Percentiles rank a stretch among this genome's conserved stretches.
Evolutionary conservation across 2,888 invertebrate genomes (phyloP).

Genomic region (Tetragnatha montana): DNA sequence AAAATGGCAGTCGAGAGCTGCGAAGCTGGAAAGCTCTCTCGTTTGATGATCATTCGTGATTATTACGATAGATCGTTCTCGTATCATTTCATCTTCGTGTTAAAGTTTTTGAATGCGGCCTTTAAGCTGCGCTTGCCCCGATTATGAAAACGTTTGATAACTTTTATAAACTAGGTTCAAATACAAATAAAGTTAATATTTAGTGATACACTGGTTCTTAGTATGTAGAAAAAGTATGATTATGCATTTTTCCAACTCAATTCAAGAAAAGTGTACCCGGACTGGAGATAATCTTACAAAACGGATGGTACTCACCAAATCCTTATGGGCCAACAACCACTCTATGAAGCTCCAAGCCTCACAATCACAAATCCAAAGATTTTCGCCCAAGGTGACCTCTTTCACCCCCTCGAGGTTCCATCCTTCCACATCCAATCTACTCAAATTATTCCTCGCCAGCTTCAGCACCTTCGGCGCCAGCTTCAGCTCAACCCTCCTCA

Average conservation of each 20-base stretch:
- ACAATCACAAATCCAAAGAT: slow-evolving; percentile 46
- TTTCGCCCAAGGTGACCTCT: slow-evolving; percentile 1
- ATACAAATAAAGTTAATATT: background rate
- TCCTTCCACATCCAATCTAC: background rate
- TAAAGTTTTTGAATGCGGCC: no score
- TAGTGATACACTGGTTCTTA: background rate
- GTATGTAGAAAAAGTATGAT: slow-evolving; percentile 1
- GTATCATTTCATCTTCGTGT: no score
- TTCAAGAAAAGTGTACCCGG: no score
- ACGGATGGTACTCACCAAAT: slow-evolving; percentile 8
- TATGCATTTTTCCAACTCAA: no score
- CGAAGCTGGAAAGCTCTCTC: no score
- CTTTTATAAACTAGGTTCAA: background rate
- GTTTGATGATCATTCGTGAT: no score
- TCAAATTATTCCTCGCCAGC: slow-evolving; percentile 24
- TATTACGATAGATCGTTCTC: no score
- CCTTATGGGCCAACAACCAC: slow-evolving; percentile 25
- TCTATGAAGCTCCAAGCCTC: slow-evolving; percentile 28
- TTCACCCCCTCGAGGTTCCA: background rate
- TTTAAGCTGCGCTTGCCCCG: no score
- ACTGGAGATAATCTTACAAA: no score
- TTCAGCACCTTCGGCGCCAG: background rate
- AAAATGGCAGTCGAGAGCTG: no score
- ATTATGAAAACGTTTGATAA: no score
- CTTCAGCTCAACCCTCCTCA: background rate